These are phyloP conservation scores for Bubo blakistoni DNA, from an alignment of 2,113 vertebrate genomes.

Conservation along the genomic window DNA sequence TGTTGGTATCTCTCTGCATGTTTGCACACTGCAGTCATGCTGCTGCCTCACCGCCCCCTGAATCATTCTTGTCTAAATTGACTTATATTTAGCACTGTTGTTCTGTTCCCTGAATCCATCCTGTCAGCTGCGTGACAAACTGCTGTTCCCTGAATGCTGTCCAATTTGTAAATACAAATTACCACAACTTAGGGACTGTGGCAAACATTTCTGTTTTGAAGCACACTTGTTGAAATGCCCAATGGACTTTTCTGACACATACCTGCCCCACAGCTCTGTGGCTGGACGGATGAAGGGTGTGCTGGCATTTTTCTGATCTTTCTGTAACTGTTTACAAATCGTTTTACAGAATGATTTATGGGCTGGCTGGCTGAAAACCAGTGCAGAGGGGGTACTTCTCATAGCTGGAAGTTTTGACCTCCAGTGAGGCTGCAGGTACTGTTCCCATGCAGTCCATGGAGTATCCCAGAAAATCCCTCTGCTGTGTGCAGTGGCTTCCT, in stretches of 20 bases:
- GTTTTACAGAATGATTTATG: not conserved
- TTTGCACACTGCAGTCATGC: not conserved
- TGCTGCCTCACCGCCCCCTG: not conserved
- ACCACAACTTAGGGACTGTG: not conserved
- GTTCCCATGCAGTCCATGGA: accelerated
- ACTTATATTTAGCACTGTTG: conserved; percentile 48
- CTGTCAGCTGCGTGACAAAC: conserved; percentile 36
- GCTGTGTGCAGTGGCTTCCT: not conserved
- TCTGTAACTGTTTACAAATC: not conserved
- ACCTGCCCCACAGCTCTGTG: not conserved
- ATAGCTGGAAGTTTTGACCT: not conserved
- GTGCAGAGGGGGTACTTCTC: not conserved
- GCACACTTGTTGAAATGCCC: accelerated
- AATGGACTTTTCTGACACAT: accelerated
- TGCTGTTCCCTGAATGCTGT: conserved; percentile 24
- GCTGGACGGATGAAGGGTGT: not conserved
- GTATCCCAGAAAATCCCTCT: not conserved
- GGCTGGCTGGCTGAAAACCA: not conserved
- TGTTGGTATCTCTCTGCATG: not conserved
- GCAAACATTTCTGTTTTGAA: not conserved
- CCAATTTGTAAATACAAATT: not conserved
- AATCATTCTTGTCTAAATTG: conserved; percentile 40
- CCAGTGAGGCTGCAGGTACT: not conserved
- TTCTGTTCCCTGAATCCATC: conserved; percentile 32
- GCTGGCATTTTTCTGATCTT: not conserved